Evolutionary conservation across 1,140 invertebrate species (phyloP), one percentile per base, ranked within the genome.

Genomic region (Zaprionus camerounensis): DNA sequence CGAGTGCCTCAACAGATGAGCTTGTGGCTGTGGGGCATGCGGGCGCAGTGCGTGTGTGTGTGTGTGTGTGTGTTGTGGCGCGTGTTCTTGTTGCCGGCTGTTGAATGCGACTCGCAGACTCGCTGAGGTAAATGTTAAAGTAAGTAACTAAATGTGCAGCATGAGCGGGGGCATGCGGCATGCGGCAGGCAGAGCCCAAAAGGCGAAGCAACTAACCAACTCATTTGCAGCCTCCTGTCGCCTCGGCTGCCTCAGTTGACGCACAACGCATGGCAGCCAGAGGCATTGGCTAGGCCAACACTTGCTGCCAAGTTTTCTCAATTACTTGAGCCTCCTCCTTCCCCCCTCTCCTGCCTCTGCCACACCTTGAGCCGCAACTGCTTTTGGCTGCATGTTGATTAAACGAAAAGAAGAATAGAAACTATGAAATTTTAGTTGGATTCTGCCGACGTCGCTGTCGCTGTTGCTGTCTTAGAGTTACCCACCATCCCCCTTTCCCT

Each of bases 221-320:
- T 83, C 73, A 83, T 83, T 83, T 83, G 73, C 81, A 63, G 73
- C 51, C 34, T 49, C 41, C 41, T 17, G 24, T 17, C 51, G n/a
- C 24, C 24, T 26, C 24, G 4, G 24, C 28, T 28, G 28, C 36
- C 20, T 53, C 15, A 17, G 28, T 9, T 31, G 36, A 17, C 58
- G 77, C 73, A 77, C 76, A 53, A 80, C 41, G 41, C 41, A 80
- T 82, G 51, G 17, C 22, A 36, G 3, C 41, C 41, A 7, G 41
- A 46, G 49, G 49, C 63, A 26, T 46, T 74, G 74, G 62, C 63
- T 71, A 57, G 75, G 77, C 72, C 81, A 71, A 67, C 80, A 78
- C 84, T 87, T 88, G 84, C 79, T 71, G 76, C 76, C 76, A 85
- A 87, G 80, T 88, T 88, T 87, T 87, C 84, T 87, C 80, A 88